These are phyloP conservation scores for Itoplectis maculator DNA, from an alignment of 2,888 invertebrate species.

Conservation along the genomic window DNA sequence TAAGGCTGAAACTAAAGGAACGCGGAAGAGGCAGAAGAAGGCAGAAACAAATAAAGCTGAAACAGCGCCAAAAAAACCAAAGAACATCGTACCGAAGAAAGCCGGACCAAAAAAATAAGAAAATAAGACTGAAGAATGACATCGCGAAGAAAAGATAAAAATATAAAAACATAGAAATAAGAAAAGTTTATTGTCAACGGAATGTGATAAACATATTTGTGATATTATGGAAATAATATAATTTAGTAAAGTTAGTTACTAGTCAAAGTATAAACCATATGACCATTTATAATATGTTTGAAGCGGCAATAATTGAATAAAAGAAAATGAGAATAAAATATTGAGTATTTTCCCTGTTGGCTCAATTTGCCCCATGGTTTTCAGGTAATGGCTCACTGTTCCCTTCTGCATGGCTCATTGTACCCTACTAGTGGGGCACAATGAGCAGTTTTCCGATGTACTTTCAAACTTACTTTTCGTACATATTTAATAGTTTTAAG, in stretches of 20 bases:
- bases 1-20: neutral
- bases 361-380: slow-evolving; percentile 3
- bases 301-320: slow-evolving; percentile 1
- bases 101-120: neutral
- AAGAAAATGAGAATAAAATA: neutral
- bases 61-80: neutral
- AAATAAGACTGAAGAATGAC: neutral
- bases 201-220: slow-evolving; percentile 5
- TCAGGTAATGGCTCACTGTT: neutral
- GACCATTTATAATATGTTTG: neutral
- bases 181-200: neutral
- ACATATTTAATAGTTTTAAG: neutral
- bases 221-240: neutral
- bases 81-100: neutral
- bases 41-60: neutral
- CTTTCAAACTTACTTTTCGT: neutral
- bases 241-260: neutral
- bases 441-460: neutral
- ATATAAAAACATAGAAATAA: neutral
- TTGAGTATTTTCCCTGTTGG: slow-evolving; percentile 17
- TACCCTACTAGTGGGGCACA: neutral
- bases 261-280: neutral
- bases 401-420: neutral
- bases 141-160: neutral
- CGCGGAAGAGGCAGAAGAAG: neutral